Evolutionary conservation across 1,140 invertebrate genomes (phyloP), one percentile per base, ranked within the genome.

Genomic region (Bilobella aurantiaca): DNA sequence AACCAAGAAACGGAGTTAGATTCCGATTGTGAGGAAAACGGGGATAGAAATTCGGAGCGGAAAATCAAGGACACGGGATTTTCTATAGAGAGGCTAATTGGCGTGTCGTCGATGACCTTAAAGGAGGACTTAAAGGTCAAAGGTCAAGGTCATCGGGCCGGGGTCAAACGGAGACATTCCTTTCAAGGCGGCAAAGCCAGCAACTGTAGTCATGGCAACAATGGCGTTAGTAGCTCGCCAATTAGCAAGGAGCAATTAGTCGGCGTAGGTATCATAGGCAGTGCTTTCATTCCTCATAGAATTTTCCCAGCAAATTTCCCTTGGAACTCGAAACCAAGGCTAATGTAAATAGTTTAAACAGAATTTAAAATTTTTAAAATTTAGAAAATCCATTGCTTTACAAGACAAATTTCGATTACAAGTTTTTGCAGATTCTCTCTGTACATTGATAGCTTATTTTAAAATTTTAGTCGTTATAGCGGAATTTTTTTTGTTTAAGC

Each of bases 61-160:
- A 42, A 62, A 42, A 58, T 1, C 29, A 58, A 62, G 65, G 60
- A 27, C 34, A 46, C 1, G 65, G 62, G 16, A 0, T 70, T 70
- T 57, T 71, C 69, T 1, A 71, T 71, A 49, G 69, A 68, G 58
- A 66, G 69, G 34, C 57, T 71, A 25, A 71, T 71, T 18, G 67
- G 67, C 12, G 34, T 28, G n/a, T n/a, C n/a, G n/a, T n/a, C n/a
- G n/a, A n/a, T n/a, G 34, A 42, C 34, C 8, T 12, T 42, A 18
- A 42, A 42, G 34, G 34, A 42, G 34, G 34, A 42, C 8, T 42
- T 42, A 18, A 42, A 42, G 34, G 18, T 8, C 18, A 42, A 42
- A 42, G 18, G 34, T 42, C 34, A 42, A 42, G n/a, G n/a, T 42
- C 18, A 42, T 8, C 34, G 8, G 18, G 34, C 34, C 8, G 34